A percentile compares a stretch with the other conserved stretches of the same genome.
Evolutionary conservation across 2,113 vertebrate genomes (phyloP).

Genomic region (Lanius collurio): DNA sequence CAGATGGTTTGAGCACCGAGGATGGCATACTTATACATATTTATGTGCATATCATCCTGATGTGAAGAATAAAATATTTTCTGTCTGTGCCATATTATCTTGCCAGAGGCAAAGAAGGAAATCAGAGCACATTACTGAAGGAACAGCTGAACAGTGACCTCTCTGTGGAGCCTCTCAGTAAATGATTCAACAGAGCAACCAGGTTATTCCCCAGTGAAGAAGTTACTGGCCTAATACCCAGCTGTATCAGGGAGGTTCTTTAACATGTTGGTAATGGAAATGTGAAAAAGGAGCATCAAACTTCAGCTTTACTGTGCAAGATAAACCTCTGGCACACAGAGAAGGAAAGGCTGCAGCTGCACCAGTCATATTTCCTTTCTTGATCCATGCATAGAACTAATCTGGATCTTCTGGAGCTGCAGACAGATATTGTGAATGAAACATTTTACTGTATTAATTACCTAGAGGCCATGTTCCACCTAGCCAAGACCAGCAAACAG

Average conservation of each 20-base stretch:
- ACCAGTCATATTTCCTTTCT: not conserved
- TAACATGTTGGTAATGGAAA: not conserved
- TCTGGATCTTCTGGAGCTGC: not conserved
- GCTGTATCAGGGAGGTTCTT: not conserved
- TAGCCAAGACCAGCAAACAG: not conserved
- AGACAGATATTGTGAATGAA: not conserved
- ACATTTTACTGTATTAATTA: not conserved
- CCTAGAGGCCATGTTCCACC: not conserved
- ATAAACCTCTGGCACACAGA: not conserved
- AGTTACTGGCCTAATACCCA: not conserved
- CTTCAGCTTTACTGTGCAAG: not conserved
- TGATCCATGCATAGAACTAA: not conserved
- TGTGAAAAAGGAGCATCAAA: not conserved
- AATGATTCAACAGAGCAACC: not conserved
- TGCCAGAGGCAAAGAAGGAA: not conserved
- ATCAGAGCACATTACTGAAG: not conserved
- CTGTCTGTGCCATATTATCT: not conserved
- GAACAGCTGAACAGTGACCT: not conserved
- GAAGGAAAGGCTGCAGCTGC: not conserved
- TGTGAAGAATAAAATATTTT: slow-evolving; percentile 19
- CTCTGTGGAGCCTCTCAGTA: not conserved
- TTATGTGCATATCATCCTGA: not conserved
- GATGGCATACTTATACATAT: slow-evolving; percentile 15
- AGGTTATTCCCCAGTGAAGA: not conserved
- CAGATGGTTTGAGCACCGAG: not conserved